Evolutionary conservation across 53 echinoderm and acorn worm genomes (phyloP).

Genomic region (Echinometra lucunter): DNA sequence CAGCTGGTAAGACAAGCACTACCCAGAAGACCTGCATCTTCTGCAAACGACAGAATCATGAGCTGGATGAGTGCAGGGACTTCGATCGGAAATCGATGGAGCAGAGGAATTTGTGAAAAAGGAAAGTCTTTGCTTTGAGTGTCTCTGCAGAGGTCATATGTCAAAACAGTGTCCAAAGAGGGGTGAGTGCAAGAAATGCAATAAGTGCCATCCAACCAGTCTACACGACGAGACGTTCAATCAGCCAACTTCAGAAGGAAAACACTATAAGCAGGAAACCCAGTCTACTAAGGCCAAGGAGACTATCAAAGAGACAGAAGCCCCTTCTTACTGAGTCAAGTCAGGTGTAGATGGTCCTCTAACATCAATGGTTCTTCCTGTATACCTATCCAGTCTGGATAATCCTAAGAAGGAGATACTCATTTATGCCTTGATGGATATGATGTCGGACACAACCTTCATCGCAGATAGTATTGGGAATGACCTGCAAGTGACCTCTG

Average conservation of each 20-base stretch:
- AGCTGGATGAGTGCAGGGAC: slow-evolving; percentile 64
- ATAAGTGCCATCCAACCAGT: neutral
- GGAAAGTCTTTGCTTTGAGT: slow-evolving; percentile 8
- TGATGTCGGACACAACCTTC: neutral
- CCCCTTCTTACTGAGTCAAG: neutral
- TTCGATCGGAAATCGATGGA: slow-evolving; percentile 4
- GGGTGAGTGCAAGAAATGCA: neutral
- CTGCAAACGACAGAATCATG: slow-evolving; percentile 9
- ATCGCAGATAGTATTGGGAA: neutral
- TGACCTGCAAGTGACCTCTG: neutral
- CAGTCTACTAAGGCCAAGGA: no score
- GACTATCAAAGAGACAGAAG: neutral
- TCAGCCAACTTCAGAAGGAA: neutral
- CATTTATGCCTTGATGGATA: neutral
- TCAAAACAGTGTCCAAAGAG: neutral
- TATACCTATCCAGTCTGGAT: neutral
- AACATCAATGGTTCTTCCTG: neutral
- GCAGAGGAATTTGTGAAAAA: neutral
- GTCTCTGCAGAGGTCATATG: neutral
- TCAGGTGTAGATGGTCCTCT: neutral
- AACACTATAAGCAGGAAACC: neutral
- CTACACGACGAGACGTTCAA: neutral
- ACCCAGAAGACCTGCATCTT: no score
- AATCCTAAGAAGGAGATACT: neutral
- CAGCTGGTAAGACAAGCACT: no score